Percentiles rank a stretch among this genome's conserved stretches.
Conservation (phyloP, 2,888 invertebrate species). For the Cylloceria caligata region DNA sequence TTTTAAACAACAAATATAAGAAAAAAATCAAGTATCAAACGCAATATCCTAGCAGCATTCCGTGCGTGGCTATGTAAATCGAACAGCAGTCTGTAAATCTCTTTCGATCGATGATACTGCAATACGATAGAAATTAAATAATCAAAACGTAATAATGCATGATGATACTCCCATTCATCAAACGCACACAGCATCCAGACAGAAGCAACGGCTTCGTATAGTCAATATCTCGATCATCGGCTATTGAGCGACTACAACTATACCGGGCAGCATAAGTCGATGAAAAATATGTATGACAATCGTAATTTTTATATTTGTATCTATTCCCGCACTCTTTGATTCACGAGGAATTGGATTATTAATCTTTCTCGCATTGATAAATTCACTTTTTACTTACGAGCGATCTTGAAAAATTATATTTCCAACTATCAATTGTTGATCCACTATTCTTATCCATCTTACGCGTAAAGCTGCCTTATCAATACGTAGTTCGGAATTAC, state of each 20-base stretch:
- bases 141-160: slow-evolving; percentile 22
- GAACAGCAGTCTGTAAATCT: not conserved
- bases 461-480: not conserved
- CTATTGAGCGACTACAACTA: slow-evolving; percentile 28
- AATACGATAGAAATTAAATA: not conserved
- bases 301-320: slow-evolving; percentile 25
- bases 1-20: slow-evolving; percentile 30
- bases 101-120: slow-evolving; percentile 1
- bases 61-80: not conserved
- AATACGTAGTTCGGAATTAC: too few relatives aligned
- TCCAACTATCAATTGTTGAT: slow-evolving; percentile 13
- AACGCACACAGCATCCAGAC: slow-evolving; percentile 33
- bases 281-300: slow-evolving; percentile 42
- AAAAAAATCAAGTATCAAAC: not conserved
- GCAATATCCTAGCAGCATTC: not conserved
- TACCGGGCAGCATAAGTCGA: slow-evolving; percentile 28
- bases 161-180: slow-evolving; percentile 28
- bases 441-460: slow-evolving; percentile 14
- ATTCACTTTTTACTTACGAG: not conserved
- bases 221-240: slow-evolving; percentile 7
- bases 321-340: slow-evolving; percentile 9
- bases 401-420: not conserved
- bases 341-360: not conserved
- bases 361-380: not conserved
- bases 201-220: not conserved